These are phyloP conservation scores for Brachionichthys hirsutus DNA, from an alignment of 2,113 vertebrate genomes.

Conservation along the genomic window DNA sequence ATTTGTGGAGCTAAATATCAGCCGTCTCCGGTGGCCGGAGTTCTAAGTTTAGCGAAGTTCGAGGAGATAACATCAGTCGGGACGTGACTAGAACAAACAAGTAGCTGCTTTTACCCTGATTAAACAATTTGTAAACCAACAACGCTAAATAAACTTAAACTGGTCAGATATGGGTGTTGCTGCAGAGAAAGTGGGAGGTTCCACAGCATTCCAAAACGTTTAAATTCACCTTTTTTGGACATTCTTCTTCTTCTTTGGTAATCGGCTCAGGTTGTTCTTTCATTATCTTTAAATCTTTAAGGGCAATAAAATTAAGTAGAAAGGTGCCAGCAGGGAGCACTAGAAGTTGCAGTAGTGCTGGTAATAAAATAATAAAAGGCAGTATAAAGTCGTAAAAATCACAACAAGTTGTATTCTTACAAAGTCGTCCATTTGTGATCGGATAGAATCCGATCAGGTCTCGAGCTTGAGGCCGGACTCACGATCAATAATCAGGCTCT, in stretches of 20 bases:
- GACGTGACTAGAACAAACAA: constrained; percentile 4
- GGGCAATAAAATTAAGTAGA: background rate
- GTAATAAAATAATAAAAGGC: constrained; percentile 10
- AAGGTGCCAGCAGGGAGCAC: background rate
- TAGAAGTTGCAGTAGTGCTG: background rate
- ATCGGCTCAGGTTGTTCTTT: background rate
- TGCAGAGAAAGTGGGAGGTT: no score
- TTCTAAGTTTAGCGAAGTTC: constrained; percentile 19
- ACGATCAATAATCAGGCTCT: background rate
- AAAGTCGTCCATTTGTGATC: background rate
- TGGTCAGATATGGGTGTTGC: no score
- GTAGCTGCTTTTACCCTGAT: background rate
- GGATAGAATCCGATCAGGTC: background rate
- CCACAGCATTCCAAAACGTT: background rate
- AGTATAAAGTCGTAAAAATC: background rate
- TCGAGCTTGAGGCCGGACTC: background rate
- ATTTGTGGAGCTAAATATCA: constrained; percentile 9
- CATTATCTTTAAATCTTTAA: background rate
- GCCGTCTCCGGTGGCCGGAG: constrained; percentile 10
- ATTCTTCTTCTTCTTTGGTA: background rate
- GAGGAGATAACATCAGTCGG: background rate
- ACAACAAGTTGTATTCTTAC: background rate
- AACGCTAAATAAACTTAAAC: no score
- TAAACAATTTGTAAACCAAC: no score
- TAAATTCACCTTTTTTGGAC: background rate